Base-by-base conservation (phyloP, 2,113 vertebrate species). In the Ammospiza caudacuta region DNA sequence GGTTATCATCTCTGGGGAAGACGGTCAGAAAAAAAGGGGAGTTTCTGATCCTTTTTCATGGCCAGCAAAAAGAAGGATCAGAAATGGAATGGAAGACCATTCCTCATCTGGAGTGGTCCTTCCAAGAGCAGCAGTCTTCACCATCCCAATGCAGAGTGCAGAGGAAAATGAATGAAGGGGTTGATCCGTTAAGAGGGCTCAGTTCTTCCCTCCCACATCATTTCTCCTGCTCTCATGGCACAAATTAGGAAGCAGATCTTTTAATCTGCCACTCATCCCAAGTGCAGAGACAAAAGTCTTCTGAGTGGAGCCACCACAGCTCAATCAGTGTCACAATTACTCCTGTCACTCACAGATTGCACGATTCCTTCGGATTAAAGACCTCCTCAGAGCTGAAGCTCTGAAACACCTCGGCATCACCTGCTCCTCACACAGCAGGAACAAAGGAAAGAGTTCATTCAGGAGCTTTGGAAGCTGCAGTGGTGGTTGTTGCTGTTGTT, bases 191-290 rank as follows among this genome's bases (percentile, higher is more conserved):
- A 31, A 43, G 52, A 70, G 35, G n/a, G 27, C 75, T 94, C 57
- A 15, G 19, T 12, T 92, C 69, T 68, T 47, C 59, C 72, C 57
- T 55, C 73, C 35, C 13, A 5, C 11, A 9, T 9, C 46, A 19
- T 66, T 77, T 63, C 82, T 63, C 22, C 68, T 39, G 46, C 72
- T 72, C 78, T 80, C 44, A 2, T 5, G 35, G 54, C 76, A 87
- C 70, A 79, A 86, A 92, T 69, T 46, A 68, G 44, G 73, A 68
- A 95, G 74, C 70, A 95, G 78, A 86, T 85, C 66, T 95, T 83
- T 91, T 17, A 93, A 94, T 46, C 88, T 96, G 94, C 72, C 95
- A 96, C 46, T 96, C 68, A 61, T 76, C 81, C 46, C 35, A 29
- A 57, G 47, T 16, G 62, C 83, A 89, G 66, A 94, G 70, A 96